These are phyloP conservation scores for Serranus cabrilla DNA, from an alignment of 2,797 vertebrate genomes.

Conservation along the genomic window DNA sequence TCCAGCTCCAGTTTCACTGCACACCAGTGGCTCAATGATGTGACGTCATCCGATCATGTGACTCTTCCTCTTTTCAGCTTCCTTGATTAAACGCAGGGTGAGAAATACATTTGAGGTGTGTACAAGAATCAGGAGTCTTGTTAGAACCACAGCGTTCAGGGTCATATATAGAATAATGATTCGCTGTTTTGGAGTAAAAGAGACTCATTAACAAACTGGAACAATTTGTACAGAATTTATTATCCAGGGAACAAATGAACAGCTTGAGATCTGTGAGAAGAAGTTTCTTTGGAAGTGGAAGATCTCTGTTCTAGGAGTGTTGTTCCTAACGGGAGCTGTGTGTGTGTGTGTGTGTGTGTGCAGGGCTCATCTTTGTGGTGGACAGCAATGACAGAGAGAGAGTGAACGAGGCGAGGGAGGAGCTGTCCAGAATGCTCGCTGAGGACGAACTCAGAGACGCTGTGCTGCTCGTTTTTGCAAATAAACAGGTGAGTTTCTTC, in stretches of 20 bases:
- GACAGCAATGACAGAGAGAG: conserved; percentile 92
- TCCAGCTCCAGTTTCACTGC: too few relatives aligned
- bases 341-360: background rate
- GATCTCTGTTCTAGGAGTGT: background rate
- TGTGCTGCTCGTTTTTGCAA: conserved; percentile 90
- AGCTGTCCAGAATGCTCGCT: conserved; percentile 87
- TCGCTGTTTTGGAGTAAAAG: background rate
- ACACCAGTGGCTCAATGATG: too few relatives aligned
- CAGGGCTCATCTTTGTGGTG: conserved; percentile 92
- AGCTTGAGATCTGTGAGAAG: conserved; percentile 6
- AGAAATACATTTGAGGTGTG: too few relatives aligned
- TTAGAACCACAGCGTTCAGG: background rate
- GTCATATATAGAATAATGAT: background rate
- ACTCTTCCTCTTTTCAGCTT: too few relatives aligned
- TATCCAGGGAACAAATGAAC: background rate
- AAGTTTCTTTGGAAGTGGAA: background rate
- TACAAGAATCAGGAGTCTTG: too few relatives aligned
- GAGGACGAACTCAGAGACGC: conserved; percentile 91
- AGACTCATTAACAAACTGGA: background rate
- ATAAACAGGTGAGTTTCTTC: conserved; percentile 86
- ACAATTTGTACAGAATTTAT: background rate
- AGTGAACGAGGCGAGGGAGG: conserved; percentile 90
- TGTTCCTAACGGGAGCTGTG: background rate
- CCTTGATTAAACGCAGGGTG: too few relatives aligned
- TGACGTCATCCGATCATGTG: too few relatives aligned